phyloP scores from a whole-genome alignment of 30 jellyfish, hydroid and myxozoan species.

The Catostylus mosaicus region DNA sequence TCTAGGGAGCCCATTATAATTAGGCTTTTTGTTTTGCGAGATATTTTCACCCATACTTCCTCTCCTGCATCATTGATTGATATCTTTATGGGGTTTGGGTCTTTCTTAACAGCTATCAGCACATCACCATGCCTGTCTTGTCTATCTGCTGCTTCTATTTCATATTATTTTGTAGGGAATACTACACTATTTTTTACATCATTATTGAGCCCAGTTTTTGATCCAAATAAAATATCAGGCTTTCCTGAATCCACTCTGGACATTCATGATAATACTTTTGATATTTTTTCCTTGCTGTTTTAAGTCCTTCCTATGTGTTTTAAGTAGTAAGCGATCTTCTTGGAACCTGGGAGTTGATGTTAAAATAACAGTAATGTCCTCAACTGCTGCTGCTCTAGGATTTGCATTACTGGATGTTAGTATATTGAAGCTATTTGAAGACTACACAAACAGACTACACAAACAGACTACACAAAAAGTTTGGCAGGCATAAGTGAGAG shows the following conservation, averaged over 20 bases:
- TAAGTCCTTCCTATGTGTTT: conserved; percentile 6
- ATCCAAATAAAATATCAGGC: conserved; percentile 20
- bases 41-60: conserved; percentile 29
- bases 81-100: conserved; percentile 11
- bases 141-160: conserved; percentile 3
- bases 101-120: conserved; percentile 10
- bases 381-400: conserved; percentile 5
- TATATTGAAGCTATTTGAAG: conserved; percentile 8
- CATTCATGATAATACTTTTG: neutral
- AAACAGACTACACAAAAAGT: too few relatives aligned
- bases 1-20: conserved; percentile 6
- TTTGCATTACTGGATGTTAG: conserved; percentile 12
- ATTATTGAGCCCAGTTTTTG: conserved; percentile 12
- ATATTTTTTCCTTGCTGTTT: neutral
- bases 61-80: conserved; percentile 24
- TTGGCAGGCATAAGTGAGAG: too few relatives aligned
- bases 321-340: neutral
- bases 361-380: conserved; percentile 6
- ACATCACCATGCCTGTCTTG: neutral
- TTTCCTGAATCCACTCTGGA: conserved; percentile 26
- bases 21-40: neutral
- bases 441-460: too few relatives aligned
- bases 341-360: conserved; percentile 31
- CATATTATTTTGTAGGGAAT: conserved; percentile 1
- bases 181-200: conserved; percentile 12